A percentile compares a stretch with the other conserved stretches of the same genome.
These are phyloP conservation scores for Helarctos malayanus DNA, from an alignment of 2,797 vertebrate genomes.

Conservation along the genomic window DNA sequence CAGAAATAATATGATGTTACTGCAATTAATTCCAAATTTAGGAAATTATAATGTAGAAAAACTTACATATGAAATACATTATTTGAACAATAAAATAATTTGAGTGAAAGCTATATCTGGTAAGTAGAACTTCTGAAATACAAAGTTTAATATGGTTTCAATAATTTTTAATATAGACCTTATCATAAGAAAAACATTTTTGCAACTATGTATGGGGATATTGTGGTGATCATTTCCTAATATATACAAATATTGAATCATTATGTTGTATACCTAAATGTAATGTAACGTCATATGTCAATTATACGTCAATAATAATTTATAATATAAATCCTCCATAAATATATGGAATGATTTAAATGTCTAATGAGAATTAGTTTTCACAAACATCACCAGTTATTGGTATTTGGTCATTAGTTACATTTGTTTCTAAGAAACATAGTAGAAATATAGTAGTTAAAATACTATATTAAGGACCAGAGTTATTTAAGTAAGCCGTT, in stretches of 20 bases:
- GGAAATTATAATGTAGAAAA: neutral
- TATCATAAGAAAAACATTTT: neutral
- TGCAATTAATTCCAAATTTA: neutral
- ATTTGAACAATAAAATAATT: neutral
- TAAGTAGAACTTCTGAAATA: neutral
- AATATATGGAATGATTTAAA: neutral
- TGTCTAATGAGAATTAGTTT: conserved; percentile 22
- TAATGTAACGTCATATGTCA: neutral
- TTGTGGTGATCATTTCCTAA: neutral
- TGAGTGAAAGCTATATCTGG: neutral
- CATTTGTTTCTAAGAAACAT: conserved; percentile 3
- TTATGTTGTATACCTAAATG: neutral
- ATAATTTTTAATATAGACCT: conserved; percentile 17
- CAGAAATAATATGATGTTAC: neutral
- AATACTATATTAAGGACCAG: neutral
- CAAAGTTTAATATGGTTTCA: neutral
- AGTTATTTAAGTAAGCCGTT: neutral
- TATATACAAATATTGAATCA: neutral
- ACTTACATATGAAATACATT: neutral
- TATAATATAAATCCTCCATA: neutral
- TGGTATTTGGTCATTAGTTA: neutral
- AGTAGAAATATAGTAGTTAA: neutral
- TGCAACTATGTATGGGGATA: neutral
- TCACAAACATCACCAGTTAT: neutral
- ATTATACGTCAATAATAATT: neutral